Evolutionary conservation across 2,113 vertebrate species (phyloP), one percentile per base, ranked within the genome.

Genomic region (Dipodomys ordii): DNA sequence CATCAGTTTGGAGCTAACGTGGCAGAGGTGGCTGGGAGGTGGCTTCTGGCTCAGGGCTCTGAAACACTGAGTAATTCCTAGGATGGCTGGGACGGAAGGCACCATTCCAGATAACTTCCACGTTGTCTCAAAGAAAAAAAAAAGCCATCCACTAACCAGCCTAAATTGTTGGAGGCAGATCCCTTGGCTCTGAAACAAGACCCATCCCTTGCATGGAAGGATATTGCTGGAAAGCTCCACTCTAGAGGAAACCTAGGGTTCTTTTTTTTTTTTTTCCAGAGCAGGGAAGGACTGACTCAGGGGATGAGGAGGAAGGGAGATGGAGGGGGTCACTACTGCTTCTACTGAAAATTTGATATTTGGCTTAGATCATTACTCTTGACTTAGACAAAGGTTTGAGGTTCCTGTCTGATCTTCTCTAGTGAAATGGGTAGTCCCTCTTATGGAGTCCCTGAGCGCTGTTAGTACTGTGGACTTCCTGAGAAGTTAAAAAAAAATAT

Each of bases 21-120:
- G 97, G 97, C 96, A 97, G 84, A 87, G 53, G 74, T 67, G 92
- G 91, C 25, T 77, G 95, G 95, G 95, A 96, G 85, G 88, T 35
- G 95, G 93, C 88, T 96, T 28, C 95, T 97, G 97, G 97, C 94
- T 83, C 25, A 19, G 57, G 73, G 91, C 95, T 91, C 87, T 95
- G 94, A 94, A 96, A 95, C 89, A 87, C 87, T 97, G 96, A 97
- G 96, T 97, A 92, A 97, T 96, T 96, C 78, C 46, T 93, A 83
- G 93, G 92, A 76, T 53, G 85, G 94, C 91, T 94, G 91, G 53
- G 78, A 20, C 87, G 68, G 80, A 3, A 2, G 88, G 10, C 39
- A 91, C 27, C 67, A 25, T 7, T 28, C 95, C 97, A 94, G 96
- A 95, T 76, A 64, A 82, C 90, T 96, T 98, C 98, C 98, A 98